Percentiles rank a stretch among this genome's conserved stretches.
Evolutionary conservation across 2,113 vertebrate genomes (phyloP).

Genomic region (Rynchops niger): DNA sequence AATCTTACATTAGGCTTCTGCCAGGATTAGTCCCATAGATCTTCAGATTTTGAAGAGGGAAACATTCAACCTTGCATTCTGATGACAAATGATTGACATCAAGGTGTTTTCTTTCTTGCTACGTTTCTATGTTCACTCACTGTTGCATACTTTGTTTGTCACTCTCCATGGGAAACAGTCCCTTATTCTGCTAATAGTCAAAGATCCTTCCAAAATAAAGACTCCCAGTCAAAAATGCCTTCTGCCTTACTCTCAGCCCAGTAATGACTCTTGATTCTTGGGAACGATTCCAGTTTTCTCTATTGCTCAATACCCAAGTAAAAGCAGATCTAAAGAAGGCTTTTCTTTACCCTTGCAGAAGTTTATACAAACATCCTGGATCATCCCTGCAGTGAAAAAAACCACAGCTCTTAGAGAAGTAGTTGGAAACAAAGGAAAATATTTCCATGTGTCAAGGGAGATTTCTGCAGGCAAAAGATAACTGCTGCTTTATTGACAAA

Average conservation of each 20-base stretch:
- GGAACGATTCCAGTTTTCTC: background rate
- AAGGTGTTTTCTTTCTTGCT: background rate
- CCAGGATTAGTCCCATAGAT: background rate
- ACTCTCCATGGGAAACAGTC: background rate
- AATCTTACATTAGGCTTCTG: background rate
- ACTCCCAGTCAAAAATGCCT: background rate
- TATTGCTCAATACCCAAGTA: background rate
- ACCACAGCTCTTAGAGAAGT: background rate
- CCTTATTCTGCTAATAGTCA: background rate
- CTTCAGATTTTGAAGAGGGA: background rate
- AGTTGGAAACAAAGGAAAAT: constrained; percentile 4
- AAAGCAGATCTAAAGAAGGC: background rate
- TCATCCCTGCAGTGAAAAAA: constrained; percentile 15
- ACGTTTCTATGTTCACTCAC: background rate
- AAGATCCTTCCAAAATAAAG: background rate
- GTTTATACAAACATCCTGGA: constrained; percentile 22
- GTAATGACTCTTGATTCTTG: background rate
- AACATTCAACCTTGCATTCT: background rate
- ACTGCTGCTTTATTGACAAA: constrained; percentile 36
- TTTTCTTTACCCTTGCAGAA: constrained; percentile 22
- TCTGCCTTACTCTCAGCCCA: background rate
- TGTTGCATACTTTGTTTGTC: background rate
- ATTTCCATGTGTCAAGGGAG: background rate
- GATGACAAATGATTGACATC: background rate
- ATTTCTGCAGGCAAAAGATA: constrained; percentile 46